Percentiles rank a stretch among this genome's conserved stretches.
Evolutionary conservation across 2,888 invertebrate genomes (phyloP).

Genomic region (Adelphocoris suturalis): DNA sequence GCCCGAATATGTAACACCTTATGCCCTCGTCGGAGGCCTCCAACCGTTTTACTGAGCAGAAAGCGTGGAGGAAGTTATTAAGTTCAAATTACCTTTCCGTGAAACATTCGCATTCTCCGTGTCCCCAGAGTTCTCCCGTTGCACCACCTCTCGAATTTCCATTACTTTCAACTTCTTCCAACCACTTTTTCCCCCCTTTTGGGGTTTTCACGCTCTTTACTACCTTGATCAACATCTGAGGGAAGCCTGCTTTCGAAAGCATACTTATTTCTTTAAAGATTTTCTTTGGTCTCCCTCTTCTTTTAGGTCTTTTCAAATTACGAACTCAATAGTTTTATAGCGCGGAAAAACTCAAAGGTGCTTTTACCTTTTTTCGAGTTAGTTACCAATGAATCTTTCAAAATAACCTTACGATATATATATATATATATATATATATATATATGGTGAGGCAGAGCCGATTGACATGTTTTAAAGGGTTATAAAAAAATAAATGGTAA

Average conservation of each 20-base stretch:
- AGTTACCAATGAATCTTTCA: too few relatives aligned
- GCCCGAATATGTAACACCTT: conserved; percentile 66
- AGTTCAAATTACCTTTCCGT: conserved; percentile 66
- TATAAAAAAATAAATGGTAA: too few relatives aligned
- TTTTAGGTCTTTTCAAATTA: background rate
- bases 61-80: conserved; percentile 64
- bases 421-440: too few relatives aligned
- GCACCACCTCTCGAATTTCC: conserved; percentile 48
- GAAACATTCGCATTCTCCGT: conserved; percentile 64
- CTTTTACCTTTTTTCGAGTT: too few relatives aligned
- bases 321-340: too few relatives aligned
- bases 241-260: background rate
- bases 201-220: too few relatives aligned
- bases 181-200: conserved; percentile 41
- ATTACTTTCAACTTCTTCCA: conserved; percentile 54
- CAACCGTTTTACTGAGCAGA: conserved; percentile 59
- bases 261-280: conserved; percentile 15
- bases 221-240: background rate
- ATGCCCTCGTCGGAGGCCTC: conserved; percentile 29
- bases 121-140: conserved; percentile 37
- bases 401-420: too few relatives aligned
- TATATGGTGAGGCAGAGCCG: too few relatives aligned
- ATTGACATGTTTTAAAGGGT: too few relatives aligned
- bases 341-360: too few relatives aligned
- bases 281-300: background rate